A percentile compares a stretch with the other conserved stretches of the same genome.
Conservation (phyloP, 2,888 invertebrate species). For the Drosophila mettleri region DNA sequence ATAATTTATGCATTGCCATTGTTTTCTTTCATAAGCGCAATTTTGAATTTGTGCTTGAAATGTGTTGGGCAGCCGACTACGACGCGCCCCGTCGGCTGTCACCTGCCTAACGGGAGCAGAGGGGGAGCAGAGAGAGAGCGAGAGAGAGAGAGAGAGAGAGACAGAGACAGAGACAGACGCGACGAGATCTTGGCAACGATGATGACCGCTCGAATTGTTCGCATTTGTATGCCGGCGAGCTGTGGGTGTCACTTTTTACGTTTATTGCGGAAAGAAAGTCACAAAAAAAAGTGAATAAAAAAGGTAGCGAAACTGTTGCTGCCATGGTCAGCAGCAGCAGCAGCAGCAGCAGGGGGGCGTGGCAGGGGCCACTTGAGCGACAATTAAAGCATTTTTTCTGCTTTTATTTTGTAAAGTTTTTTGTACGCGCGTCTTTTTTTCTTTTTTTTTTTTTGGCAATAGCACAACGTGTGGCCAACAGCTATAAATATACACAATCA, state of each 20-base stretch:
- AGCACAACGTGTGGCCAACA: constrained; percentile 36
- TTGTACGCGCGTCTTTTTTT: constrained; percentile 7
- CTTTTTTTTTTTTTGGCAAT: constrained; percentile 39
- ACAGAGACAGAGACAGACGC: no score
- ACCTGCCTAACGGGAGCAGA: background rate
- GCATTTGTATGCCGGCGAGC: constrained; percentile 65
- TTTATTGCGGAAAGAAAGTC: constrained; percentile 69
- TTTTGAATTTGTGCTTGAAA: constrained; percentile 28
- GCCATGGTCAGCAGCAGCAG: background rate
- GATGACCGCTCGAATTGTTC: constrained; percentile 43
- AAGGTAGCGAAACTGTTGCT: constrained; percentile 58
- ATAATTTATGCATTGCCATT: constrained; percentile 60
- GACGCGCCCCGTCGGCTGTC: background rate
- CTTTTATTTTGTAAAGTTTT: constrained; percentile 20
- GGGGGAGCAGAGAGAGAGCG: background rate
- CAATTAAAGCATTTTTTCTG: constrained; percentile 59
- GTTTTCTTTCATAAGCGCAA: constrained; percentile 57
- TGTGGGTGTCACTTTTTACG: constrained; percentile 59
- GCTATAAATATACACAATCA: constrained; percentile 37
- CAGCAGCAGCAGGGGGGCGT: constrained; percentile 1
- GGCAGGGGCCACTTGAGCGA: constrained; percentile 37
- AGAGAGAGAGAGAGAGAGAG: no score
- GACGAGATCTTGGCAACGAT: constrained; percentile 43
- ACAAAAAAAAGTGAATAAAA: constrained; percentile 22
- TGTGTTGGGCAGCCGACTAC: constrained; percentile 2